These are phyloP conservation scores for Polyodon spathula DNA, from an alignment of 2,113 vertebrate genomes.

Conservation along the genomic window DNA sequence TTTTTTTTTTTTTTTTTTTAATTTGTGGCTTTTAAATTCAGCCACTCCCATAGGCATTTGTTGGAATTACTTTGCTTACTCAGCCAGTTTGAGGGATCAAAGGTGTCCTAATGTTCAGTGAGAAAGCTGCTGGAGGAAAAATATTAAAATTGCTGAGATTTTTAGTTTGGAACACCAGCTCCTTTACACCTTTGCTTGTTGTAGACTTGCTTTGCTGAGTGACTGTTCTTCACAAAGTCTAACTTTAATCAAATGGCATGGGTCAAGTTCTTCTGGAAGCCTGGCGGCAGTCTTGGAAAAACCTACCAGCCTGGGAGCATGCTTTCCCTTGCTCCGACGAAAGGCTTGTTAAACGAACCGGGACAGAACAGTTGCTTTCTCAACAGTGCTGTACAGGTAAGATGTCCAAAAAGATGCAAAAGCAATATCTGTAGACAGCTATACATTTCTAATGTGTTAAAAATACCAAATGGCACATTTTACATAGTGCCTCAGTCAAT, in stretches of 20 bases:
- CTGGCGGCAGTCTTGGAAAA: slow-evolving; percentile 80
- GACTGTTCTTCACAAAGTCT: slow-evolving; percentile 23
- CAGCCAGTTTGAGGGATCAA: slow-evolving; percentile 25
- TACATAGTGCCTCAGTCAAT: too few species aligned
- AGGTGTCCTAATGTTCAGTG: slow-evolving; percentile 39
- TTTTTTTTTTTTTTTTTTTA: slow-evolving; percentile 17
- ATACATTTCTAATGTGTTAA: too few species aligned
- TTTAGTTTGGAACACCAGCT: too few species aligned
- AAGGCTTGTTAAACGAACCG: slow-evolving; percentile 89
- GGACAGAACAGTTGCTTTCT: slow-evolving; percentile 98
- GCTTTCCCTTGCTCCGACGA: slow-evolving; percentile 88
- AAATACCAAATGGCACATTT: too few species aligned
- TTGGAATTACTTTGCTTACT: slow-evolving; percentile 18
- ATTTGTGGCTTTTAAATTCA: slow-evolving; percentile 10
- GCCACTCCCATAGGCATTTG: slow-evolving; percentile 12
- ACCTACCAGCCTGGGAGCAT: slow-evolving; percentile 89
- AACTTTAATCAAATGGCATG: slow-evolving; percentile 75
- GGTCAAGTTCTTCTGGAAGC: slow-evolving; percentile 85
- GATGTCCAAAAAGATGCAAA: slow-evolving; percentile 6
- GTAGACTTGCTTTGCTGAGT: slow-evolving; percentile 5
- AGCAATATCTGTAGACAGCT: too few species aligned
- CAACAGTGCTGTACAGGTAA: slow-evolving; percentile 97
- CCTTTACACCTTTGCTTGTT: too few species aligned
- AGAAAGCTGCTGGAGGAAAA: slow-evolving; percentile 37
- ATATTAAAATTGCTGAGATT: slow-evolving; percentile 33